Evolutionary conservation across 1,140 invertebrate genomes (phyloP).

Genomic region (Camponotus vicinus): DNA sequence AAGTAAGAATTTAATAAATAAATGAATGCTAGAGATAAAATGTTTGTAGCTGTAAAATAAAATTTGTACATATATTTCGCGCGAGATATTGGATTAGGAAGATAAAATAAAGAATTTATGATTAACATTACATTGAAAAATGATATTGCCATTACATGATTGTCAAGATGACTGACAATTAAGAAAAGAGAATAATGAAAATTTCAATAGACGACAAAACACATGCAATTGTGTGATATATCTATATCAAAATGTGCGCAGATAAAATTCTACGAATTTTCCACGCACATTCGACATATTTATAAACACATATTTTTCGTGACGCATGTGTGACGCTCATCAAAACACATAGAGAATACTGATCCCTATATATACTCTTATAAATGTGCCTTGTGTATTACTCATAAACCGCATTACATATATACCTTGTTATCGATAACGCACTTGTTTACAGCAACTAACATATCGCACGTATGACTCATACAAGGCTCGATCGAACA

Average conservation of each 20-base stretch:
- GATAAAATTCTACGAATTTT: background rate
- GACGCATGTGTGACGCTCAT: background rate
- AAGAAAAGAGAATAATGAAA: background rate
- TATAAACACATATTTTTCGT: too few relatives aligned
- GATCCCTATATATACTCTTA: background rate
- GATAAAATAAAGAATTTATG: background rate
- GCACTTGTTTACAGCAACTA: too few relatives aligned
- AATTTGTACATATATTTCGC: background rate
- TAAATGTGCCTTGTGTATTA: background rate
- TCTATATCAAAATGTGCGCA: background rate
- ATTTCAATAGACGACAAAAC: conserved; percentile 5
- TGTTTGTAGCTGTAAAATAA: background rate
- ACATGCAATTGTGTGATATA: background rate
- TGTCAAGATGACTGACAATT: background rate
- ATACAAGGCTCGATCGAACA: background rate
- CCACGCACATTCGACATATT: background rate
- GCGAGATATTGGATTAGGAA: background rate
- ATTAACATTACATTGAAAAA: background rate
- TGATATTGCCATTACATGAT: background rate
- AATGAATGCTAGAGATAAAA: background rate
- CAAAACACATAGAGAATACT: background rate
- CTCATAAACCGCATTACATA: background rate
- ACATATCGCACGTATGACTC: background rate
- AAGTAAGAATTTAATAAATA: background rate
- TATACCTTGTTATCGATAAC: background rate